Evolutionary conservation across 2,797 vertebrate species (phyloP).

Genomic region (Prionace glauca): DNA sequence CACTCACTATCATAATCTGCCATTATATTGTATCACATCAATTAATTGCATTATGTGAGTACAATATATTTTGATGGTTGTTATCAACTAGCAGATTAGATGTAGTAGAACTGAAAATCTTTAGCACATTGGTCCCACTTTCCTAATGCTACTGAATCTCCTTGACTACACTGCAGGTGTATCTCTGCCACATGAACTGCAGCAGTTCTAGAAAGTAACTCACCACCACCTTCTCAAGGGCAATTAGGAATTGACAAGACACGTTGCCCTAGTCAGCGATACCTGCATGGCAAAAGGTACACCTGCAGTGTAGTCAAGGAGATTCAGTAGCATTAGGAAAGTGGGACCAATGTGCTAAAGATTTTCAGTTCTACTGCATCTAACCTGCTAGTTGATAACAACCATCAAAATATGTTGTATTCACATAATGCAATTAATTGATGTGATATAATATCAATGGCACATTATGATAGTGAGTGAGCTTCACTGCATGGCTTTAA

Average conservation of each 20-base stretch:
- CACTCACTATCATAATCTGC: neutral
- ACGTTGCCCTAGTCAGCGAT: neutral
- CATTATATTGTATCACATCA: neutral
- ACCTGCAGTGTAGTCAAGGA: neutral
- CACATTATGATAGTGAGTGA: neutral
- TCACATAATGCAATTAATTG: neutral
- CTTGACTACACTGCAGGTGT: neutral
- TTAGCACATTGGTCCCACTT: neutral
- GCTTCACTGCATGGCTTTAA: neutral
- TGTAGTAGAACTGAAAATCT: neutral
- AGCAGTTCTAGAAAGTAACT: neutral
- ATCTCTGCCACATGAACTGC: neutral
- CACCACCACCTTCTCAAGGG: neutral
- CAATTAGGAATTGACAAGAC: neutral
- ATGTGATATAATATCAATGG: neutral
- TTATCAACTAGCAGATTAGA: neutral
- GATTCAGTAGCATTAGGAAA: neutral
- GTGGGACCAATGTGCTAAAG: neutral
- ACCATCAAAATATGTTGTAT: neutral
- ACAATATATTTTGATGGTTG: neutral
- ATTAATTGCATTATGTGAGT: neutral
- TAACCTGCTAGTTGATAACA: neutral
- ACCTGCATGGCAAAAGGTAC: neutral
- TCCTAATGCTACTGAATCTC: neutral
- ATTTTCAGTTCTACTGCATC: neutral